phyloP scores from a whole-genome alignment of 2,797 vertebrate genomes.

The Cyclopterus lumpus region DNA sequence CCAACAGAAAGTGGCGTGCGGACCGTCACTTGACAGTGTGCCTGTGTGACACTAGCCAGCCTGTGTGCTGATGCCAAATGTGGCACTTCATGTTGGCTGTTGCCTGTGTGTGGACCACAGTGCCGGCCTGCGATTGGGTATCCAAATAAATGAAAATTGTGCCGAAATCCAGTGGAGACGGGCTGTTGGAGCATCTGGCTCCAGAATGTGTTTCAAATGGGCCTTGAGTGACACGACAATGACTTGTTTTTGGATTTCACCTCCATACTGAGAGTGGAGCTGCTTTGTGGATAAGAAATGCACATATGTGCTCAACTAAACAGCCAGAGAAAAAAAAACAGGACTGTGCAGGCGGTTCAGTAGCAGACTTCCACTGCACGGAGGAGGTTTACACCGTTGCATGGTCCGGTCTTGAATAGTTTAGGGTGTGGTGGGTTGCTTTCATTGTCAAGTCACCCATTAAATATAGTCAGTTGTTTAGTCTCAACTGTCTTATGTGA shows the following conservation, averaged over 20 bases:
- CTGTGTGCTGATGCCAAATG: constrained; percentile 21
- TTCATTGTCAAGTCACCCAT: neutral
- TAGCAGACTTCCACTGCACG: neutral
- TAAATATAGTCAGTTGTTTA: neutral
- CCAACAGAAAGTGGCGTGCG: neutral
- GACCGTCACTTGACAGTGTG: too few species aligned
- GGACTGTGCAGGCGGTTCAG: neutral
- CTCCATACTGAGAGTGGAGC: neutral
- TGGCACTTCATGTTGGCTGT: constrained; percentile 12
- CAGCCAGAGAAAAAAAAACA: neutral
- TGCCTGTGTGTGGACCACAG: too few species aligned
- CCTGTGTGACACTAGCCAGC: neutral
- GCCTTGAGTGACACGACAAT: neutral
- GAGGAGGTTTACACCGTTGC: neutral
- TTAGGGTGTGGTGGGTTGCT: neutral
- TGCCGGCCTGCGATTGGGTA: too few species aligned
- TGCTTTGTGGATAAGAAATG: neutral
- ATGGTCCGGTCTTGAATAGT: neutral
- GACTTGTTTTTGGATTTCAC: constrained; percentile 20
- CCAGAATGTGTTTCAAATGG: constrained; percentile 9
- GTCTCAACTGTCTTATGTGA: neutral
- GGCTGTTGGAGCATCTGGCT: constrained; percentile 3
- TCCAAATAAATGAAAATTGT: constrained; percentile 25
- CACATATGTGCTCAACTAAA: constrained; percentile 20
- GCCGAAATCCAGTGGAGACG: neutral